Evolutionary conservation across 1,140 invertebrate genomes (phyloP), one percentile per base, ranked within the genome.

Genomic region (Hyles vespertilio): DNA sequence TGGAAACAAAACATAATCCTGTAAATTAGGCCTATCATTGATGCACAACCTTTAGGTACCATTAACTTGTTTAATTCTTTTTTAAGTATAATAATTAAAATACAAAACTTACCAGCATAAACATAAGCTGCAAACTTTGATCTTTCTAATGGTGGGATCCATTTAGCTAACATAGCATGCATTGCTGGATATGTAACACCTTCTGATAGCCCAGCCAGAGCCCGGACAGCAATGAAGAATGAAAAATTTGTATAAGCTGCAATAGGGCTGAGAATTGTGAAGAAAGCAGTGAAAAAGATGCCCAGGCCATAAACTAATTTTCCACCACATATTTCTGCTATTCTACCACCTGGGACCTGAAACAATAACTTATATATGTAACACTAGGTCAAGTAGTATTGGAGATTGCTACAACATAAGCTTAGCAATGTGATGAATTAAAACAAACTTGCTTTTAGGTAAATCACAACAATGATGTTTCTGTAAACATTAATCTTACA

Each of bases 201-300:
- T 91, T 98, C 96, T 32, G 93, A 95, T 63, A 98, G 91, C 33
- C 97, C 97, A 89, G 96, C 95, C 9, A 97, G 78, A 10, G 97
- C 91, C 65, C 97, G 89, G 3, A 96, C 92, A 36, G 91, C 90
- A 61, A 97, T 93, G 70, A 98, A 93, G 54, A 94, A 91, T 59
- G 92, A 89, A 59, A 94, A 91, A 67, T 94, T 92, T 63, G 90
- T 92, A 67, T 92, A 91, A 0, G 95, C 95, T 1, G 95, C 93
- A 61, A 92, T 92, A 33, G 94, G 94, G 69, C 91, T 95, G 34
- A 94, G 87, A 58, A 95, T 90, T 46, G 95, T 95, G 77, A 97
- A 92, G 54, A 98, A 79, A 11, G 96, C 92, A 6, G 94, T 95
- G 3, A 96, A 74, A 48, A 96, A 89, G 0, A 96, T 93, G 8